Conservation (phyloP, 1,140 invertebrate genomes). For the Bathynomus jamesi region DNA sequence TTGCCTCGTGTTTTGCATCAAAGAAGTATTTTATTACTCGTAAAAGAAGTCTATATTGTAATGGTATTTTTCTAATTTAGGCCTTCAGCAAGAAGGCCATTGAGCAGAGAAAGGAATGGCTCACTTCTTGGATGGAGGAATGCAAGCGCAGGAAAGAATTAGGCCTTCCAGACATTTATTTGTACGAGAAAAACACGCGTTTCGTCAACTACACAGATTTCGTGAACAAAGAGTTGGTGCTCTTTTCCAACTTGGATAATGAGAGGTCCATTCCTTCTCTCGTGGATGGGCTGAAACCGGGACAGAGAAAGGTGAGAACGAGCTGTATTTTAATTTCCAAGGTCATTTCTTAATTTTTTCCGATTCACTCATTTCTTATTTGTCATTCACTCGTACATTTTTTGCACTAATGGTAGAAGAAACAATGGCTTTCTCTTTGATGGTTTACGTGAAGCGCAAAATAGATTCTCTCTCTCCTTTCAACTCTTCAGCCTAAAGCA, state of each 20-base stretch:
- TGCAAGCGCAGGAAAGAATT: conserved; percentile 78
- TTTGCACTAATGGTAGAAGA: too few species aligned
- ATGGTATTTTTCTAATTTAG: conserved; percentile 38
- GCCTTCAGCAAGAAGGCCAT: conserved; percentile 95
- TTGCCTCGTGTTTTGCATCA: not conserved
- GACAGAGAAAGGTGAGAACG: conserved; percentile 85
- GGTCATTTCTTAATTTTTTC: too few species aligned
- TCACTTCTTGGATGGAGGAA: conserved; percentile 94
- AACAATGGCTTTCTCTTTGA: too few species aligned
- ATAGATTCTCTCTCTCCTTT: too few species aligned
- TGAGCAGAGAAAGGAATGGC: conserved; percentile 94
- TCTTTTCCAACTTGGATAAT: conserved; percentile 96
- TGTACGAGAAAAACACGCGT: conserved; percentile 88
- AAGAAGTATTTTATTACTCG: not conserved
- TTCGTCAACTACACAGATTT: conserved; percentile 85
- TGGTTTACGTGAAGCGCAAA: too few species aligned
- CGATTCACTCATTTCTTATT: too few species aligned
- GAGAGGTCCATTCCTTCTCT: conserved; percentile 89
- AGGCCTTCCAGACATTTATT: conserved; percentile 79
- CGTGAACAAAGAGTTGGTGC: conserved; percentile 91
- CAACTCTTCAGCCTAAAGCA: too few species aligned
- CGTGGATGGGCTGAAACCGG: conserved; percentile 94
- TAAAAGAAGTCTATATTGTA: not conserved
- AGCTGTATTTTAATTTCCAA: too few species aligned
- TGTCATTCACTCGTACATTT: too few species aligned